Evolutionary conservation across 64 coral and sea anemone species (phyloP).

Genomic region (Actinia equina): DNA sequence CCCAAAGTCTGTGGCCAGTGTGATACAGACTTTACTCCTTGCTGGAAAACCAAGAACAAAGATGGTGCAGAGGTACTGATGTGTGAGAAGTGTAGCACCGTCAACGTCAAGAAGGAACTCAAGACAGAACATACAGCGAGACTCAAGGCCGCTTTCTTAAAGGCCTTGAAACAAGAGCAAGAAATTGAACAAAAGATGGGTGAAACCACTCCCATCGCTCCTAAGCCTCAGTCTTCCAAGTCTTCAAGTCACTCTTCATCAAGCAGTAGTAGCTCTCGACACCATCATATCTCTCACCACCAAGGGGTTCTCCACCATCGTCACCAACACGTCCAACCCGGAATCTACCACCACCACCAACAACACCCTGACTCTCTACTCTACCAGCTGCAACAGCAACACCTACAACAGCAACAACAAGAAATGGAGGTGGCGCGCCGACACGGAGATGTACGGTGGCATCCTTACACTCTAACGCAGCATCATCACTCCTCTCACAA

Average conservation of each 20-base stretch:
- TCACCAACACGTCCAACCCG: slow-evolving; percentile 69
- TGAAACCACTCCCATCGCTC: slow-evolving; percentile 71
- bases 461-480: slow-evolving; percentile 78
- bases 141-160: slow-evolving; percentile 94
- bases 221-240: slow-evolving; percentile 73
- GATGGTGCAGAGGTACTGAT: slow-evolving; percentile 53
- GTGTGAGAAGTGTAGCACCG: slow-evolving; percentile 96
- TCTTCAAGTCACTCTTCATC: slow-evolving; percentile 27
- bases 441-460: slow-evolving; percentile 79
- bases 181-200: slow-evolving; percentile 97
- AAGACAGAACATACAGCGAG: slow-evolving; percentile 95
- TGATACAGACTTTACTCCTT: slow-evolving; percentile 87
- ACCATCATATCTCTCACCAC: slow-evolving; percentile 69
- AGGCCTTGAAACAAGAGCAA: slow-evolving; percentile 97
- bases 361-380: slow-evolving; percentile 77
- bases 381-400: slow-evolving; percentile 90
- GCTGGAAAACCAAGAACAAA: slow-evolving; percentile 76
- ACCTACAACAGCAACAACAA: slow-evolving; percentile 88
- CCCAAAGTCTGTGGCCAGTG: slow-evolving; percentile 86
- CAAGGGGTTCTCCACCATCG: slow-evolving; percentile 84
- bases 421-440: slow-evolving; percentile 67
- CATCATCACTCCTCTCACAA: slow-evolving; percentile 75
- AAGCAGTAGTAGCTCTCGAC: neutral
- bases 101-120: slow-evolving; percentile 93
- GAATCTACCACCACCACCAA: slow-evolving; percentile 82